Evolutionary conservation across 1,140 invertebrate genomes (phyloP), one percentile per base, ranked within the genome.

Genomic region (Eriosoma lanigerum): DNA sequence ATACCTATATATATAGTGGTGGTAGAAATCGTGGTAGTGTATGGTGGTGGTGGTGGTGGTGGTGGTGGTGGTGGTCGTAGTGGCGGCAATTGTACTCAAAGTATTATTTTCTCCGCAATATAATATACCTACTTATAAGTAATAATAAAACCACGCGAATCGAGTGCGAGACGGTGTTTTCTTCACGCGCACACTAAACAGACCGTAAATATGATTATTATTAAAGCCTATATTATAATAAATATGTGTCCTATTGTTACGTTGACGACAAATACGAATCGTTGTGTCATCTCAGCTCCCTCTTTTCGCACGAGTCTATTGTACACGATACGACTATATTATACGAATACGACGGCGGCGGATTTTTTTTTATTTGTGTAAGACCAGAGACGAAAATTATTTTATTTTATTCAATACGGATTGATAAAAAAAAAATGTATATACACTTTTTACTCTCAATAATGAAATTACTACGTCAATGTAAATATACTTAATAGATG

Each of bases 81-180:
- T 12, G 46, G 10, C n/a, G n/a, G n/a, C n/a, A n/a, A n/a, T n/a
- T 48, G 6, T 21, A 15, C 38, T 13, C 64, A 62, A 21, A 46
- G 64, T 68, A 48, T 68, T 68, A 72, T 72, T 72, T 50, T n/a
- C 68, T 29, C 68, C 3, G 21, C 68, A n/a, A 72, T 10, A 52
- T 72, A 72, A 72, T 72, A 50, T 50, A 70, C 52, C 32, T 38
- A 19, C 44, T 70, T 48, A 46, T 48, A 26, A 70, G 46, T 50
- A 70, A 70, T 21, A 68, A 68, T 68, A 68, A 68, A 68, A 68
- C 66, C 48, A 17, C 3, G 68, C 46, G 26, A 70, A 72, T 72
- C 68, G 26, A 72, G 48, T 72, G 68, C 68, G 24, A 72, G 68
- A 72, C 24, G 21, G 26, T 70, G 66, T 72, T 70, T 26, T 38